These are phyloP conservation scores for Chionodraco myersi DNA, from an alignment of 2,113 vertebrate genomes.

Conservation along the genomic window DNA sequence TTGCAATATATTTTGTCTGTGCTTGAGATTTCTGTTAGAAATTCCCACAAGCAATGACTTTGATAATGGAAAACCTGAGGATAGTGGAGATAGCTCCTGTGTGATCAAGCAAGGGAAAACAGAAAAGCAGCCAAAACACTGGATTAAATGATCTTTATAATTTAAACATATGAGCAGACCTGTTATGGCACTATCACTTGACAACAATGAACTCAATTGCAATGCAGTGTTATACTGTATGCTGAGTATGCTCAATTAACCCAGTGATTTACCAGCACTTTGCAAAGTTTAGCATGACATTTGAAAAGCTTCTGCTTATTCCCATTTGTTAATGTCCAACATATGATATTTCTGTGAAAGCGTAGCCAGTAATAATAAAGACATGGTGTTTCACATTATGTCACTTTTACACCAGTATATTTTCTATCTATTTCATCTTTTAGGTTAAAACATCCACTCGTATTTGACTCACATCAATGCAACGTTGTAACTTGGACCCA, in stretches of 20 bases:
- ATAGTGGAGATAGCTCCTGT: conserved; percentile 18
- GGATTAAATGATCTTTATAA: conserved; percentile 37
- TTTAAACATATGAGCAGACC: conserved; percentile 17
- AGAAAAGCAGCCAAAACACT: conserved; percentile 23
- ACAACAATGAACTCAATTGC: conserved; percentile 24
- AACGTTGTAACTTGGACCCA: not conserved
- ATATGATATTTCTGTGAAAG: not conserved
- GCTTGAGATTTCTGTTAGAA: conserved; percentile 40
- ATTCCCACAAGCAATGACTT: conserved; percentile 38
- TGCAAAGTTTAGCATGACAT: not conserved
- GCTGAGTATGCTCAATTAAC: conserved; percentile 18
- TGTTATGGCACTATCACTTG: conserved; percentile 7
- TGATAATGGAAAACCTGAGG: conserved; percentile 24
- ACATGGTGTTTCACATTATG: not conserved
- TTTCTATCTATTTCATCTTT: not conserved
- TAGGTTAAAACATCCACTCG: not conserved
- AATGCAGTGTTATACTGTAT: not conserved
- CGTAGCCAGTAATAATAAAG: not conserved
- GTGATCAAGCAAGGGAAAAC: conserved; percentile 26
- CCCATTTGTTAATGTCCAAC: not conserved
- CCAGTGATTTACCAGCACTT: not conserved
- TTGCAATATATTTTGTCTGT: conserved; percentile 43
- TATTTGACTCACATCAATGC: not conserved
- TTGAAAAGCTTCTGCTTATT: not conserved
- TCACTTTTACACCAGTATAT: not conserved